Percentiles rank a stretch among this genome's conserved stretches.
Evolutionary conservation across 2,888 invertebrate genomes (phyloP).

Genomic region (Ernsta delagoae): DNA sequence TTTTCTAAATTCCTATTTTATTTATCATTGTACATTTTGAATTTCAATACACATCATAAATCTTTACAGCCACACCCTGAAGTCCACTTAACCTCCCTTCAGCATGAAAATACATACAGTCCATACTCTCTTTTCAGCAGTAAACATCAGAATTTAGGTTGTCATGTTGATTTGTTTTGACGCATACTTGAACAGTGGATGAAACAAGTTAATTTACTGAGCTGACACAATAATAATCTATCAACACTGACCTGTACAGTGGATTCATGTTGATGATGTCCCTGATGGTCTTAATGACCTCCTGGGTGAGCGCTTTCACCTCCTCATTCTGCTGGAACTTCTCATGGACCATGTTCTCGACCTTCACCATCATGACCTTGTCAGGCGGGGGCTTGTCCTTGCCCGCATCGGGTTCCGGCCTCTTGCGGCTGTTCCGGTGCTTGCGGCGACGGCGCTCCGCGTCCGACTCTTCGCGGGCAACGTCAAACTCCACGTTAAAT

Average conservation of each 20-base stretch:
- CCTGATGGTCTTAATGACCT: constrained; percentile 98
- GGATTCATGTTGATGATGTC: constrained; percentile 99
- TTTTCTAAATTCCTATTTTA: no score
- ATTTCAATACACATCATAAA: no score
- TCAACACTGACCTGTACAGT: constrained; percentile 87
- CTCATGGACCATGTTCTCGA: constrained; percentile 95
- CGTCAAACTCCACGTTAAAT: constrained; percentile 93
- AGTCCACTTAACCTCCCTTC: no score
- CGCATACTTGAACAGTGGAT: no score
- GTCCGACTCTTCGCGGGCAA: constrained; percentile 91
- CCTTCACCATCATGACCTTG: constrained; percentile 94
- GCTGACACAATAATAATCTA: no score
- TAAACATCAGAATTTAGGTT: no score
- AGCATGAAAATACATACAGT: no score
- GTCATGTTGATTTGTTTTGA: no score
- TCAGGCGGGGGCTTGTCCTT: constrained; percentile 57
- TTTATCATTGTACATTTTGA: no score
- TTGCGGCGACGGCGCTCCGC: constrained; percentile 83
- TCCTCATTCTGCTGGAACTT: constrained; percentile 96
- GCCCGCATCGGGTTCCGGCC: constrained; percentile 41
- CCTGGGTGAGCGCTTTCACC: constrained; percentile 98
- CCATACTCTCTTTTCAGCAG: no score
- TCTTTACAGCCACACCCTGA: no score
- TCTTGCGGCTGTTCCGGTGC: constrained; percentile 67
- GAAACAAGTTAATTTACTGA: no score